Conservation (phyloP, 2,113 vertebrate genomes). For the Tylochromis polylepis region DNA sequence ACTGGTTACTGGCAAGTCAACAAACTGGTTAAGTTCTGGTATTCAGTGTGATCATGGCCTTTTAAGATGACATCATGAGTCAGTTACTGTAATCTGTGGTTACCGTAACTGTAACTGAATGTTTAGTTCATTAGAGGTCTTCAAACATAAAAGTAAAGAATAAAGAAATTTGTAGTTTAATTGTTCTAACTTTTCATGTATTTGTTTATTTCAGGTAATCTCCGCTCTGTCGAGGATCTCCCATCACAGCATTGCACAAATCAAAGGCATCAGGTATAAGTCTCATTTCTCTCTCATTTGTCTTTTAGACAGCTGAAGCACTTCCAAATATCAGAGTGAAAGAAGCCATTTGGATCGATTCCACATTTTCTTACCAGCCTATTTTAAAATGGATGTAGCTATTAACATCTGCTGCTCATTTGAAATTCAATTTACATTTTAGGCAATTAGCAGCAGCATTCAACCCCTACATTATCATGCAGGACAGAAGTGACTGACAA, state of each 20-base stretch:
- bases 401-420: slow-evolving; percentile 33
- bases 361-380: background rate
- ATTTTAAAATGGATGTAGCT: slow-evolving; percentile 2
- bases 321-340: background rate
- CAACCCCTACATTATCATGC: background rate
- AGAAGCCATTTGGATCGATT: background rate
- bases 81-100: background rate
- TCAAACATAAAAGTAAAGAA: background rate
- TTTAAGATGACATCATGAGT: background rate
- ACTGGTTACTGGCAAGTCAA: background rate
- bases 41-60: background rate
- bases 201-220: slow-evolving; percentile 83
- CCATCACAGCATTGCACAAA: slow-evolving; percentile 90
- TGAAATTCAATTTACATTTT: slow-evolving; percentile 37
- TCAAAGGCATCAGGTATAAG: slow-evolving; percentile 88
- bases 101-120: background rate
- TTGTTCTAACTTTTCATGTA: background rate
- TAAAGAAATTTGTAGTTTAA: background rate
- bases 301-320: background rate
- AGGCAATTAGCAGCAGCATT: slow-evolving; percentile 42
- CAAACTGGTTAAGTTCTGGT: background rate
- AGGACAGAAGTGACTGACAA: background rate
- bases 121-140: background rate
- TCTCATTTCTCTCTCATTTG: background rate
- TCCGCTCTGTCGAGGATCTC: slow-evolving; percentile 91